Evolutionary conservation across 1,140 invertebrate species (phyloP).

Genomic region (Euschistus heros): DNA sequence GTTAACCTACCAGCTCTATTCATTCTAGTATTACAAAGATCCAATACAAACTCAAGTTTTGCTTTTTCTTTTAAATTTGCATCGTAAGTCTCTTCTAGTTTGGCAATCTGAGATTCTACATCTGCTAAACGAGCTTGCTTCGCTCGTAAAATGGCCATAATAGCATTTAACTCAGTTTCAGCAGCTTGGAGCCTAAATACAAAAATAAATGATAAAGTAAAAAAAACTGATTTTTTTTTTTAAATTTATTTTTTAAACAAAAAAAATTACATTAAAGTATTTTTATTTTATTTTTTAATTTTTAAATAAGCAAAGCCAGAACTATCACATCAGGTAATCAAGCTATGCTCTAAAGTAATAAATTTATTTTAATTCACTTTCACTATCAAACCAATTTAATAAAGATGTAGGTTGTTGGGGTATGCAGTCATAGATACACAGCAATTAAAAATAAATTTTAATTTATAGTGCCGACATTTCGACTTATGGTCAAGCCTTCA

Average conservation of each 20-base stretch:
- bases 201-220: not conserved
- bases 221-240: not conserved
- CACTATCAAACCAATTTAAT: too few species aligned
- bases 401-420: too few species aligned
- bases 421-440: too few species aligned
- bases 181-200: constrained; percentile 46
- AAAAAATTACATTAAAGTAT: not conserved
- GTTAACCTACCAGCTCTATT: constrained; percentile 71
- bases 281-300: too few species aligned
- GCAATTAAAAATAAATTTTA: too few species aligned
- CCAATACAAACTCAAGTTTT: constrained; percentile 50
- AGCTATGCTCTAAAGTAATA: too few species aligned
- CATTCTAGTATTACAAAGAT: constrained; percentile 62
- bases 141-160: constrained; percentile 60
- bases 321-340: too few species aligned
- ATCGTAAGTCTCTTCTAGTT: constrained; percentile 56
- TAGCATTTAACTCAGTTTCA: constrained; percentile 35
- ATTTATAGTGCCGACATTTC: too few species aligned
- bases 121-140: constrained; percentile 70
- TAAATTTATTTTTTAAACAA: too few species aligned
- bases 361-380: too few species aligned
- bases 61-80: constrained; percentile 45
- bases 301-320: too few species aligned
- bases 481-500: too few species aligned
- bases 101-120: constrained; percentile 53